phyloP scores from a whole-genome alignment of 2,797 vertebrate species.

The Rhincodon typus region DNA sequence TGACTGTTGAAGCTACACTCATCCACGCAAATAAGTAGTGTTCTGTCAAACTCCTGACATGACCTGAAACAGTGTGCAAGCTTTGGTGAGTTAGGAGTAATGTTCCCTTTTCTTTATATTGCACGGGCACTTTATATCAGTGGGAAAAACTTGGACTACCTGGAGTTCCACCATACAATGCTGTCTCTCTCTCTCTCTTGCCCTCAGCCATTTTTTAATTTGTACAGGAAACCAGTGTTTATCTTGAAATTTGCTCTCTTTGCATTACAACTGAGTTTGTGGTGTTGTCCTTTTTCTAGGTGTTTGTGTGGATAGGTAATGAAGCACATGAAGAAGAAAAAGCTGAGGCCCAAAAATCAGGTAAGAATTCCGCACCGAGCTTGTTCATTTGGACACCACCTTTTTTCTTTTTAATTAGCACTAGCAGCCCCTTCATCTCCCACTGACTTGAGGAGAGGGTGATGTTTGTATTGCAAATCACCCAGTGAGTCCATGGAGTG shows the following conservation, averaged over 20 bases:
- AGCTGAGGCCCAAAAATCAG: slow-evolving; percentile 78
- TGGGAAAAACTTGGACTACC: background rate
- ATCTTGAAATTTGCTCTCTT: background rate
- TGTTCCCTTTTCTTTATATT: background rate
- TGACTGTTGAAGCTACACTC: background rate
- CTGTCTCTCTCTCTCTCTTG: background rate
- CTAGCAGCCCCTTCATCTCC: too few species aligned
- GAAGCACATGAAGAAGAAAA: slow-evolving; percentile 94
- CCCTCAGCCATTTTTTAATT: background rate
- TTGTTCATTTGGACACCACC: background rate
- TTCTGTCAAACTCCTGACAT: background rate
- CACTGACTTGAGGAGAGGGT: background rate
- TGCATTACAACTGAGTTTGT: background rate
- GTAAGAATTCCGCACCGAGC: slow-evolving; percentile 52
- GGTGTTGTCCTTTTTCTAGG: slow-evolving; percentile 54
- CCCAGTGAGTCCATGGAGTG: too few species aligned
- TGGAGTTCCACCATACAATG: background rate
- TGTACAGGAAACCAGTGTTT: background rate
- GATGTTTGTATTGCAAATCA: too few species aligned
- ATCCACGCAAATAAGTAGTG: background rate
- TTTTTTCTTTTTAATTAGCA: background rate
- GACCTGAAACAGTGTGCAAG: background rate
- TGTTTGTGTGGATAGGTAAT: slow-evolving; percentile 95
- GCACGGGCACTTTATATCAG: background rate
- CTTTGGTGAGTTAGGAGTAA: too few species aligned